Evolutionary conservation across 2,888 invertebrate genomes (phyloP).

Genomic region (Hydropsyche betteni): DNA sequence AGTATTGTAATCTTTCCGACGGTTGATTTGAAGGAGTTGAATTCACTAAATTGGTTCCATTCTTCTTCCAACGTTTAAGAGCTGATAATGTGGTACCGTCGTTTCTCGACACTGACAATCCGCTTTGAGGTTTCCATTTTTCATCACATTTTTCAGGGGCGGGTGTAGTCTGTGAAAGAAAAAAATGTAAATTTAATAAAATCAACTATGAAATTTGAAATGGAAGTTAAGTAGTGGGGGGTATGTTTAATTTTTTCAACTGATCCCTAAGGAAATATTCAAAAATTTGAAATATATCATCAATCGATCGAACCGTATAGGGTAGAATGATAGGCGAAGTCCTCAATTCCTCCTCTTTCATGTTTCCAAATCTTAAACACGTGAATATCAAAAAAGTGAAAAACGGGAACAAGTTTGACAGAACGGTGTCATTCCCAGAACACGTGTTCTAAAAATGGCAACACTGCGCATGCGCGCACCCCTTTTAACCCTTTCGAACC

Average conservation of each 20-base stretch:
- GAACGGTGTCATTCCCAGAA: background rate
- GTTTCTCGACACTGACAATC: constrained; percentile 54
- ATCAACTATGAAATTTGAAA: background rate
- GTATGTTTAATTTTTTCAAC: background rate
- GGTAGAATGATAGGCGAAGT: no score
- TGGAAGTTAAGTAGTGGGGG: background rate
- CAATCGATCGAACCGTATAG: no score
- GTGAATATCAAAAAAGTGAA: no score
- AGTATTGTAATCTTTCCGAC: constrained; percentile 72
- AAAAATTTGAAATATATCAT: no score
- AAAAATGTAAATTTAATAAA: constrained; percentile 53
- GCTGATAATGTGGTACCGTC: constrained; percentile 60
- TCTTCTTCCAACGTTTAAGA: constrained; percentile 64
- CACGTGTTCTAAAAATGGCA: constrained; percentile 15
- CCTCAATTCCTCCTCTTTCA: no score
- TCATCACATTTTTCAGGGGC: constrained; percentile 65
- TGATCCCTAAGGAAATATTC: background rate
- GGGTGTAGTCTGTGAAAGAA: constrained; percentile 65
- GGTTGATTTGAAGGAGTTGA: constrained; percentile 58
- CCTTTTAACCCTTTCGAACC: background rate
- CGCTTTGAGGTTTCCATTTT: constrained; percentile 58
- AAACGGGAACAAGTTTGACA: constrained; percentile 5
- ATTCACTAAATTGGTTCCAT: constrained; percentile 56
- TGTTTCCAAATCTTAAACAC: no score
- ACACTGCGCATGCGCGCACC: constrained; percentile 20